Evolutionary conservation across 2,888 invertebrate genomes (phyloP).

Genomic region (Meiosimyza platycephala): DNA sequence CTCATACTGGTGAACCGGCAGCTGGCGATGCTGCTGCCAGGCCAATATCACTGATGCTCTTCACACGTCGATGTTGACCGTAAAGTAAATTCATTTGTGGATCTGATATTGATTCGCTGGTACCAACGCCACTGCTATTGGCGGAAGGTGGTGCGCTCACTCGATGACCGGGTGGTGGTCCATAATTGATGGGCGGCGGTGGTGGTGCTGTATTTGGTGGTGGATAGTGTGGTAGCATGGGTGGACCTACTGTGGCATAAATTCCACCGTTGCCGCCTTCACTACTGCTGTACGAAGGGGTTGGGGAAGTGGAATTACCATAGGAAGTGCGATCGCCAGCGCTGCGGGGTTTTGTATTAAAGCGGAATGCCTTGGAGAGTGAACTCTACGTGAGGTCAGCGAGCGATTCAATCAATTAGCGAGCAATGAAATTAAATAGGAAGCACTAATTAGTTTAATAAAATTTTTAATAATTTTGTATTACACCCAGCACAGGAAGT

Average conservation of each 20-base stretch:
- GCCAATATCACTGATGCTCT: slow-evolving; percentile 67
- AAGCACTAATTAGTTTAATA: background rate
- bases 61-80: slow-evolving; percentile 65
- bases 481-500: no score
- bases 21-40: slow-evolving; percentile 51
- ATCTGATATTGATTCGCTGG: slow-evolving; percentile 50
- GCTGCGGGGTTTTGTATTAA: slow-evolving; percentile 62
- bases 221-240: slow-evolving; percentile 51
- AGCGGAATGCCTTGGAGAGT: slow-evolving; percentile 67
- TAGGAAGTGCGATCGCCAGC: slow-evolving; percentile 64
- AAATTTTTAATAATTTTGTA: background rate
- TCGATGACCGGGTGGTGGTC: slow-evolving; percentile 59
- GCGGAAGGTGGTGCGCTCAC: slow-evolving; percentile 64
- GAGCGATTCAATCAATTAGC: background rate
- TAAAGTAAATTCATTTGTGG: slow-evolving; percentile 59
- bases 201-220: slow-evolving; percentile 65
- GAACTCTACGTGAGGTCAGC: slow-evolving; percentile 57
- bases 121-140: slow-evolving; percentile 34
- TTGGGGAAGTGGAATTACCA: slow-evolving; percentile 68
- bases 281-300: slow-evolving; percentile 68
- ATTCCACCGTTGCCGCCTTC: slow-evolving; percentile 66
- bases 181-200: slow-evolving; percentile 55
- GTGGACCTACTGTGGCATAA: slow-evolving; percentile 66
- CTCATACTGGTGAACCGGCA: slow-evolving; percentile 61
- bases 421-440: background rate